Conservation (phyloP, 1,140 invertebrate species). For the Drosophila mauritiana region DNA sequence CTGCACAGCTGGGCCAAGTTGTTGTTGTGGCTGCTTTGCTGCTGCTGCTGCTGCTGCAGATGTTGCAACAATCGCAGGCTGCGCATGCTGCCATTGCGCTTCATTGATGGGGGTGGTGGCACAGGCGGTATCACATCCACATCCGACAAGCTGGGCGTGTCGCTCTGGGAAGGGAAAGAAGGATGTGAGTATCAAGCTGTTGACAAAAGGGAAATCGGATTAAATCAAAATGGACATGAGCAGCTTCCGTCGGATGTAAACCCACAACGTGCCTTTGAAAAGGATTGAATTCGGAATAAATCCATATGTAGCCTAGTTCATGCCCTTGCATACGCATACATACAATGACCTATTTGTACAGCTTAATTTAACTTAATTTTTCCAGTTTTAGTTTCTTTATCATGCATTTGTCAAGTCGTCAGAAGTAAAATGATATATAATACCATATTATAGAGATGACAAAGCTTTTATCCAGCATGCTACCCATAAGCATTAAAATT, state of each 20-base stretch:
- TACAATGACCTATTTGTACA: neutral
- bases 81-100: constrained; percentile 79
- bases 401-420: neutral
- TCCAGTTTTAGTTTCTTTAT: neutral
- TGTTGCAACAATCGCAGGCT: constrained; percentile 72
- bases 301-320: too few species aligned
- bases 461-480: neutral
- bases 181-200: constrained; percentile 53
- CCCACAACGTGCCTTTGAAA: neutral
- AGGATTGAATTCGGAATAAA: neutral
- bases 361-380: neutral
- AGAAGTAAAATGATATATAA: neutral
- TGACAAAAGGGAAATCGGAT: constrained; percentile 45
- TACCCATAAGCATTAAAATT: neutral
- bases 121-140: constrained; percentile 82
- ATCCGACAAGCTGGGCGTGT: constrained; percentile 77
- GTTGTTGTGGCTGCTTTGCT: constrained; percentile 59
- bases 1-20: constrained; percentile 70
- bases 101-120: constrained; percentile 75
- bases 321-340: neutral
- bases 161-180: constrained; percentile 52
- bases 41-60: constrained; percentile 59
- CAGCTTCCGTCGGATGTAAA: constrained; percentile 53
- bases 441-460: neutral
- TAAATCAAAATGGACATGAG: constrained; percentile 61